A percentile compares a stretch with the other conserved stretches of the same genome.
phyloP scores from a whole-genome alignment of 2,797 vertebrate species.

The Xiphophorus birchmanni region DNA sequence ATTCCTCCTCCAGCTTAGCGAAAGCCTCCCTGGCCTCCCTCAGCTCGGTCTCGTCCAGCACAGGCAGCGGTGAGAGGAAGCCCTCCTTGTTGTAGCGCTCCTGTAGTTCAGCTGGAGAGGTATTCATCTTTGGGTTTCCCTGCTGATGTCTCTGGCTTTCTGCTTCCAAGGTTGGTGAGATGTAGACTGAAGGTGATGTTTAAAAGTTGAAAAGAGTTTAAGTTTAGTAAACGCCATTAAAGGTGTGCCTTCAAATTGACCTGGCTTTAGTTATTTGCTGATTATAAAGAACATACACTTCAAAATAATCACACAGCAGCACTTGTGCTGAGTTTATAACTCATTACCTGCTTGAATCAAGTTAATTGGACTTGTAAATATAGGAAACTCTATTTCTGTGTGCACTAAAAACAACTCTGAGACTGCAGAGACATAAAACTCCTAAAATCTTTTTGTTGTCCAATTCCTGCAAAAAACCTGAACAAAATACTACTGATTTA shows the following conservation, averaged over 20 bases:
- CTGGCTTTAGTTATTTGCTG: not conserved
- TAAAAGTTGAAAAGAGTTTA: not conserved
- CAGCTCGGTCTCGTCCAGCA: slow-evolving; percentile 74
- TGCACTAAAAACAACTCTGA: not conserved
- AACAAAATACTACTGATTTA: not conserved
- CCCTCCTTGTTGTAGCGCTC: slow-evolving; percentile 75
- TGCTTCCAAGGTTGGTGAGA: slow-evolving; percentile 27
- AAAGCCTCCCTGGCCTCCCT: slow-evolving; percentile 71
- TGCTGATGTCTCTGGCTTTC: slow-evolving; percentile 15
- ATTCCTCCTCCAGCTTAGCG: slow-evolving; percentile 76
- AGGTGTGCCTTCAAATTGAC: not conserved
- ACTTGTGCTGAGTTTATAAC: slow-evolving; percentile 9
- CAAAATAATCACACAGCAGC: not conserved
- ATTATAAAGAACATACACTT: slow-evolving; percentile 3
- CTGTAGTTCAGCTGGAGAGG: slow-evolving; percentile 43
- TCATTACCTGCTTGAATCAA: slow-evolving; percentile 9
- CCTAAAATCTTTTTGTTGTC: not conserved
- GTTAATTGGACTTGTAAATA: not conserved
- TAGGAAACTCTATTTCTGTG: not conserved
- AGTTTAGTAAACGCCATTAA: not conserved
- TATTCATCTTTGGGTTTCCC: slow-evolving; percentile 41
- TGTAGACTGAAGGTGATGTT: slow-evolving; percentile 1
- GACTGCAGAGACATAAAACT: not conserved
- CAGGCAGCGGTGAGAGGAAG: slow-evolving; percentile 74
- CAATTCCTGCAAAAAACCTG: not conserved